These are phyloP conservation scores for Sussaba pulchella DNA, from an alignment of 2,888 invertebrate genomes.

Conservation along the genomic window DNA sequence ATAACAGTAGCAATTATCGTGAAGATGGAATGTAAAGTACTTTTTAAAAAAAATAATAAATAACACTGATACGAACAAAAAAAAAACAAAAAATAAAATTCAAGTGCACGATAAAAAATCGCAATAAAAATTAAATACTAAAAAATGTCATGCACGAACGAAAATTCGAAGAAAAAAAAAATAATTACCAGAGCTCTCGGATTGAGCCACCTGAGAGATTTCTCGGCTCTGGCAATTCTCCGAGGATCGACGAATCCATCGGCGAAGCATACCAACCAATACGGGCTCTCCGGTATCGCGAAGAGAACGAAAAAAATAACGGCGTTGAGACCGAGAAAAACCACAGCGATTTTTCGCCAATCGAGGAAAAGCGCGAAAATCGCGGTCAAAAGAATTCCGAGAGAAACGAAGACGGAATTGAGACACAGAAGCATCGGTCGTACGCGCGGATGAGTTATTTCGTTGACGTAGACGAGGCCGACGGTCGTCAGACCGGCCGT, in stretches of 20 bases:
- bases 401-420: slow-evolving; percentile 86
- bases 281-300: slow-evolving; percentile 86
- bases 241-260: slow-evolving; percentile 70
- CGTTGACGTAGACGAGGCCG: slow-evolving; percentile 86
- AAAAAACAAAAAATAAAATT: too few relatives aligned
- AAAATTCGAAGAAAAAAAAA: neutral
- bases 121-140: too few relatives aligned
- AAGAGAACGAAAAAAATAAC: slow-evolving; percentile 81
- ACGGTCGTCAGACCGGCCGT: slow-evolving; percentile 86
- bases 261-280: slow-evolving; percentile 86
- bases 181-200: slow-evolving; percentile 80
- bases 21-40: too few relatives aligned
- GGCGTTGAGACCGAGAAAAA: slow-evolving; percentile 82
- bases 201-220: slow-evolving; percentile 85
- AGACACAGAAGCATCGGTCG: slow-evolving; percentile 86
- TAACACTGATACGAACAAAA: too few relatives aligned
- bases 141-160: too few relatives aligned
- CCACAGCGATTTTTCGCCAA: slow-evolving; percentile 85
- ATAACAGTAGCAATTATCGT: too few relatives aligned
- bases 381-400: slow-evolving; percentile 86
- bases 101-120: too few relatives aligned
- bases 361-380: slow-evolving; percentile 84
- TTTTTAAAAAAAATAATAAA: neutral
- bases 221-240: slow-evolving; percentile 76
- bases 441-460: slow-evolving; percentile 86